phyloP scores from a whole-genome alignment of 2,113 vertebrate genomes.

The Agelaius tricolor region DNA sequence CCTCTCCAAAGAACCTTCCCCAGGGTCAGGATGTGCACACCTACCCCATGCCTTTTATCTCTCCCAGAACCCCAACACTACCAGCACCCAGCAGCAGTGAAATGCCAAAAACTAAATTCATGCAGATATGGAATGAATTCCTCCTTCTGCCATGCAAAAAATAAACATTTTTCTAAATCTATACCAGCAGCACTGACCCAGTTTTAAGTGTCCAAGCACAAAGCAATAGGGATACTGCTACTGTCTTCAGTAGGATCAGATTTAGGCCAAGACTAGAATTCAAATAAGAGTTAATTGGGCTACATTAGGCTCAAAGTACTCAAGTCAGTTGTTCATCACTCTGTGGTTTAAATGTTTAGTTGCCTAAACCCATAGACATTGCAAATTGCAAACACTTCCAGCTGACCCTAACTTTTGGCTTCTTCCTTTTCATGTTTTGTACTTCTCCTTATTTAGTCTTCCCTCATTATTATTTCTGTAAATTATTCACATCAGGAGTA shows the following conservation, averaged over 20 bases:
- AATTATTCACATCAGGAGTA: slow-evolving; percentile 33
- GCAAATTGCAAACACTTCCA: background rate
- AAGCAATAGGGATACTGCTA: background rate
- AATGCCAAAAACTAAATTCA: background rate
- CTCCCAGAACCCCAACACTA: background rate
- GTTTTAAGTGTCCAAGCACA: background rate
- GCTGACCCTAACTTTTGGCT: background rate
- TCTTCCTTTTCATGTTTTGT: background rate
- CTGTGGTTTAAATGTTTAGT: slow-evolving; percentile 40
- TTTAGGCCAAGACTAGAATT: background rate
- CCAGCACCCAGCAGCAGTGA: background rate
- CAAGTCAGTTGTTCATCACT: background rate
- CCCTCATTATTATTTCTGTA: slow-evolving; percentile 29
- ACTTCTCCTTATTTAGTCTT: slow-evolving; percentile 18
- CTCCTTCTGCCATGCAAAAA: background rate
- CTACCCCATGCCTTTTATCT: background rate
- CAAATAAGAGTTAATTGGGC: background rate
- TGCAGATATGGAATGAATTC: background rate
- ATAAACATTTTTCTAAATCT: background rate
- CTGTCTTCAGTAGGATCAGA: background rate
- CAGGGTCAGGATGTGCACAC: background rate
- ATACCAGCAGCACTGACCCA: background rate
- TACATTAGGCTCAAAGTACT: background rate
- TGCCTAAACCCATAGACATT: background rate
- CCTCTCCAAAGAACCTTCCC: background rate